These are phyloP conservation scores for Thaleichthys pacificus DNA, from an alignment of 2,797 vertebrate genomes.

Conservation along the genomic window DNA sequence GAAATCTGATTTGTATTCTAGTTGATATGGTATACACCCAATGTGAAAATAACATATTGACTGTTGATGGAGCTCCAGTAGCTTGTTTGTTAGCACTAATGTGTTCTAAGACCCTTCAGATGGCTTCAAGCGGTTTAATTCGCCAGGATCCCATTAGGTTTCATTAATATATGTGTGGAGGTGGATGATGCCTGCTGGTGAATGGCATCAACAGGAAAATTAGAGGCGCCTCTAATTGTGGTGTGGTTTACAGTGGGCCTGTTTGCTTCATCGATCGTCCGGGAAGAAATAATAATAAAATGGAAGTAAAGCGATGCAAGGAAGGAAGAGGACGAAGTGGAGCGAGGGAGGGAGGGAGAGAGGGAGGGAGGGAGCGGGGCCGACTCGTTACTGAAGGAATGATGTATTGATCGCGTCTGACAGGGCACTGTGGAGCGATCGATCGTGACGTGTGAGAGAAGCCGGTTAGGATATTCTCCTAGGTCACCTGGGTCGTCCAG, in stretches of 20 bases:
- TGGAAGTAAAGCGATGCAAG: constrained; percentile 79
- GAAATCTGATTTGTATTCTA: constrained; percentile 10
- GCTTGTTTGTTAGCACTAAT: constrained; percentile 37
- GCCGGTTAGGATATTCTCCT: constrained; percentile 81
- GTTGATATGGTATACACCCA: constrained; percentile 24
- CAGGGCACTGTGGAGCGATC: constrained; percentile 86
- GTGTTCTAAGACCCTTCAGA: constrained; percentile 44
- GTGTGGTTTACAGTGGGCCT: constrained; percentile 83
- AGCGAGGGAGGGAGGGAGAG: constrained; percentile 45
- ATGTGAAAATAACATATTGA: constrained; percentile 49
- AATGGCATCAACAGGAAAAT: constrained; percentile 73
- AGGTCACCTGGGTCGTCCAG: constrained; percentile 76
- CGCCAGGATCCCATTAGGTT: constrained; percentile 70
- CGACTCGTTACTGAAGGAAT: constrained; percentile 88
- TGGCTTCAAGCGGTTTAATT: constrained; percentile 69
- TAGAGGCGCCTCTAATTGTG: constrained; percentile 83
- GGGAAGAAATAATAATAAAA: constrained; percentile 80
- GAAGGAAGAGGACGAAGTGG: neutral
- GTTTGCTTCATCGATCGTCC: constrained; percentile 82
- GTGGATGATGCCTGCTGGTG: constrained; percentile 57
- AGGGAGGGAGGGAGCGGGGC: constrained; percentile 41
- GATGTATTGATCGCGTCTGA: constrained; percentile 91
- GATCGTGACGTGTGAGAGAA: constrained; percentile 77
- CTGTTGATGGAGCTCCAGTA: constrained; percentile 30
- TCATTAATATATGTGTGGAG: constrained; percentile 65